These are phyloP conservation scores for Tridacna crocea DNA, from an alignment of 2,888 invertebrate genomes.

Conservation along the genomic window DNA sequence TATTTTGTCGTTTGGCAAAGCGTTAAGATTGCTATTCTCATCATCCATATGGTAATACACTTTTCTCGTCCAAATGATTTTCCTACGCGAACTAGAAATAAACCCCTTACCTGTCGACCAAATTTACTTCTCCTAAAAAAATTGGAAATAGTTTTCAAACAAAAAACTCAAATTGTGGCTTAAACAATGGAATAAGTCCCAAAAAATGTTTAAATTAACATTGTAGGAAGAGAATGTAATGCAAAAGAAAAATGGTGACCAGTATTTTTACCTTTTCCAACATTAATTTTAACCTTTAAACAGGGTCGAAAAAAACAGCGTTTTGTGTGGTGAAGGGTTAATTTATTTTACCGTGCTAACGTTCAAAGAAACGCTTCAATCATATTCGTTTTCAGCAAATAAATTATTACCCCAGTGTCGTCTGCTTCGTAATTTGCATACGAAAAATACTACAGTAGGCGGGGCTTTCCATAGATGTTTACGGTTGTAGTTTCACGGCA, in stretches of 20 bases:
- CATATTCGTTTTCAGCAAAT: constrained; percentile 26
- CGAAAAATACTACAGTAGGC: constrained; percentile 37
- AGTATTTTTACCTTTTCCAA: neutral
- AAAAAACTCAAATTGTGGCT: no score
- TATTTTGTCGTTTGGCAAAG: no score
- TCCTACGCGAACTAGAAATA: neutral
- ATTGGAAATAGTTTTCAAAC: no score
- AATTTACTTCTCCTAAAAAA: no score
- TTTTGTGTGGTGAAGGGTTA: neutral
- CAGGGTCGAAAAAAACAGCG: no score
- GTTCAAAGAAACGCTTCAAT: constrained; percentile 24
- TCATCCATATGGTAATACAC: constrained; percentile 2
- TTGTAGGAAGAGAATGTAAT: no score
- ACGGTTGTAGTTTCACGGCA: constrained; percentile 49
- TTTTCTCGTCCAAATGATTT: neutral
- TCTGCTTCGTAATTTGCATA: constrained; percentile 21
- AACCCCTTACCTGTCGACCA: no score
- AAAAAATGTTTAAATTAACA: no score
- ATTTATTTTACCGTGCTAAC: neutral
- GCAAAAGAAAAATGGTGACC: no score
- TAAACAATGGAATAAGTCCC: no score
- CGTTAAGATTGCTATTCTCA: constrained; percentile 7
- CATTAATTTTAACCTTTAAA: neutral
- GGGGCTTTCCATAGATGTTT: constrained; percentile 53
- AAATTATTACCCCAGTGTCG: constrained; percentile 20